Conservation (phyloP, 2,888 invertebrate species). For the Argyresthia albistria region DNA sequence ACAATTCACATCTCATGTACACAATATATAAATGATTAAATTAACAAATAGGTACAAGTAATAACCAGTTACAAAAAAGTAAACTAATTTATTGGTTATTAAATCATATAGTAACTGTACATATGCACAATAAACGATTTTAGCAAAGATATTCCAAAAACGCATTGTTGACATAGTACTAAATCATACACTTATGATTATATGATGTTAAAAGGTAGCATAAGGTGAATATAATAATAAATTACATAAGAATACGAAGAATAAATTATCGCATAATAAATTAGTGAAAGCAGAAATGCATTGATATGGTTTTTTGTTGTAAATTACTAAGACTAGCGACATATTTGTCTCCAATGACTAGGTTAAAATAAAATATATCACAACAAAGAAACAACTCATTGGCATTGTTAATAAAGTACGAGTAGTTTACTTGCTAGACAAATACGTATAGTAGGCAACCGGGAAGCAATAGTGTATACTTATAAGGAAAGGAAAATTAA, state of each 20-base stretch:
- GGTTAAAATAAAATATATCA: slow-evolving; percentile 41
- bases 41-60: neutral
- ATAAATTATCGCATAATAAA: slow-evolving; percentile 1
- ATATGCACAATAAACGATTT: slow-evolving; percentile 38
- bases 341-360: slow-evolving; percentile 35
- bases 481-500: slow-evolving; percentile 24
- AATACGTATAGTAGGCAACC: slow-evolving; percentile 32
- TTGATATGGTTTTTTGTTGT: slow-evolving; percentile 20
- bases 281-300: slow-evolving; percentile 40
- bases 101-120: slow-evolving; percentile 24
- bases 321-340: slow-evolving; percentile 30
- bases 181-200: neutral
- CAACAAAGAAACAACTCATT: slow-evolving; percentile 20
- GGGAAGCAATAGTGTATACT: slow-evolving; percentile 16
- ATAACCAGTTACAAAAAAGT: too few relatives aligned
- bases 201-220: slow-evolving; percentile 1
- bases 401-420: slow-evolving; percentile 16
- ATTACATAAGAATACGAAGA: neutral
- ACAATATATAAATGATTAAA: neutral
- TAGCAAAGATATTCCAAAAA: slow-evolving; percentile 27
- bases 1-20: slow-evolving; percentile 16
- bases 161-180: slow-evolving; percentile 42
- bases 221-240: neutral
- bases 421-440: neutral
- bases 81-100: neutral